Evolutionary conservation across 2,113 vertebrate species (phyloP), one percentile per base, ranked within the genome.

Genomic region (Phrynocephalus versicolor): DNA sequence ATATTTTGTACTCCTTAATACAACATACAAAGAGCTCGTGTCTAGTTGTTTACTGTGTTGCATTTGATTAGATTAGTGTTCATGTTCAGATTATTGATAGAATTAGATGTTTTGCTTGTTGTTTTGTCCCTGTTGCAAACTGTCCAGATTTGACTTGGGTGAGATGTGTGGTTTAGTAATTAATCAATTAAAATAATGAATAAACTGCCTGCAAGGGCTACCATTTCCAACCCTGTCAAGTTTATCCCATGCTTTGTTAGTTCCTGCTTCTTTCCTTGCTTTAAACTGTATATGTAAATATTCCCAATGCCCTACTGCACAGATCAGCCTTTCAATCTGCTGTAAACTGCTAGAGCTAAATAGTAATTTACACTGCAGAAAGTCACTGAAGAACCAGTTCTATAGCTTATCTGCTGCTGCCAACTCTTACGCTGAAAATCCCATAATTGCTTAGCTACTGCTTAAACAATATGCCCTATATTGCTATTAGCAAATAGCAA

Each of bases 311-410:
- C 27, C 37, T 51, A 37, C 45, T 64, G 16, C 37, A n/a, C 33
- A 16, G 9, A 51, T 70, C 65, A 57, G 65, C 19, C 55, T 55
- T 81, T 51, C 55, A 57, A 55, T 16, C 1, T 18, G 19, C n/a
- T 23, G 45, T 55, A 82, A 82, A 71, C 45, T 73, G 30, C 27
- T 15, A 30, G 62, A 58, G 35, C 35, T 57, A 57, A 67, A 39
- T 33, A 69, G n/a, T 30, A 85, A 85, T 85, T 80, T 80, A 73
- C 78, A 80, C 27, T 80, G 67, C 41, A 57, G 62, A 77, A 73
- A 73, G 55, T n/a, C 27, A 79, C 45, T 51, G 77, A 72, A 64
- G 76, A 85, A 81, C 55, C 78, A 37, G 37, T 55, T 74, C 41
- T 41, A 64, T 71, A 75, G 58, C 58, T 62, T 81, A 72, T 86